Conservation (phyloP, 2,113 vertebrate genomes). For the Leptosomus discolor region DNA sequence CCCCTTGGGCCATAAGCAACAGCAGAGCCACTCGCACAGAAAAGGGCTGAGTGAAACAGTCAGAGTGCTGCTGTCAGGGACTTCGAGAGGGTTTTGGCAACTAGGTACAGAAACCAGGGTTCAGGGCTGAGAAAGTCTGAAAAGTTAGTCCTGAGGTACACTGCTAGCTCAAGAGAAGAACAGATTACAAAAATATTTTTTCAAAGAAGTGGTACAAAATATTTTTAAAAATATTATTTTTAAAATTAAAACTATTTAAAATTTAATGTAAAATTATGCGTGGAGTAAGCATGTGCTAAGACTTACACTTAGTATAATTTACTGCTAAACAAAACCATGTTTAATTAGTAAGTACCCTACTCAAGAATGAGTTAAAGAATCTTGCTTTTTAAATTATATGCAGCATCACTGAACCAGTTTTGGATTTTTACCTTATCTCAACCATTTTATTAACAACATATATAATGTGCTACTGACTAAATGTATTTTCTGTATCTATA, state of each 20-base stretch:
- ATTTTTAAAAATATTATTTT: not conserved
- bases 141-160: not conserved
- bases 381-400: not conserved
- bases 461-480: not conserved
- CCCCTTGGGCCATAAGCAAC: not conserved
- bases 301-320: not conserved
- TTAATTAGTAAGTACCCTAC: not conserved
- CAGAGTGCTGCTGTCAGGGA: not conserved
- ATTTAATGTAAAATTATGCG: not conserved
- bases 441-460: not conserved
- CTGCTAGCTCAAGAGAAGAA: not conserved
- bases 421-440: not conserved
- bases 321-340: not conserved
- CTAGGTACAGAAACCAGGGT: not conserved
- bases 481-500: not conserved
- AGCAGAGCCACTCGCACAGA: rapidly evolving
- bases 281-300: not conserved
- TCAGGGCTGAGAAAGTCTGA: not conserved
- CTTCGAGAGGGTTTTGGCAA: not conserved
- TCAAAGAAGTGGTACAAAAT: not conserved
- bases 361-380: not conserved
- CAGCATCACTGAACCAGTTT: not conserved
- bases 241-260: not conserved
- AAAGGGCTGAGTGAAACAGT: not conserved
- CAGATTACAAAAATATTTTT: not conserved